A percentile compares a stretch with the other conserved stretches of the same genome.
phyloP scores from a whole-genome alignment of 2,113 vertebrate species.

The Trematomus loennbergii region DNA sequence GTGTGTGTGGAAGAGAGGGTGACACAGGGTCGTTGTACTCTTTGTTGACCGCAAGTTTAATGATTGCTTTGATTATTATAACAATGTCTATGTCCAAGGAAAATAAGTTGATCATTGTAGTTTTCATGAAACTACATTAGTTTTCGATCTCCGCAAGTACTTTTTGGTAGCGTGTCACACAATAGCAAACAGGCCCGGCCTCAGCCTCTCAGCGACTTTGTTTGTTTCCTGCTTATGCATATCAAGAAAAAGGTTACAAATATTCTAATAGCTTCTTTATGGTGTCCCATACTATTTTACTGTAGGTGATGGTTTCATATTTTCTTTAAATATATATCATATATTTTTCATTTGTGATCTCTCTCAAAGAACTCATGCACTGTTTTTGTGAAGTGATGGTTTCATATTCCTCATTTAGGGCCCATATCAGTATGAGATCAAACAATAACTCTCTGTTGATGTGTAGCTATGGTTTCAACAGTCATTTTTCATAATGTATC shows the following conservation, averaged over 20 bases:
- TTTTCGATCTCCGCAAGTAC: too few relatives aligned
- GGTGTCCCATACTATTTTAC: conserved; percentile 53
- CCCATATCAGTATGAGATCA: conserved; percentile 3
- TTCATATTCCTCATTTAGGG: conserved; percentile 32
- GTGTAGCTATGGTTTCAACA: conserved; percentile 31
- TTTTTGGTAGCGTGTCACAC: too few relatives aligned
- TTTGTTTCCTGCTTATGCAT: conserved; percentile 34
- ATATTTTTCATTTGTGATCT: conserved; percentile 29
- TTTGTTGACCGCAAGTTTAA: too few relatives aligned
- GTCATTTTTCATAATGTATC: too few relatives aligned
- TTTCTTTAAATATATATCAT: conserved; percentile 33
- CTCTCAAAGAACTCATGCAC: neutral
- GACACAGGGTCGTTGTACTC: too few relatives aligned
- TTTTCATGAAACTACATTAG: too few relatives aligned
- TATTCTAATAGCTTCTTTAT: conserved; percentile 25
- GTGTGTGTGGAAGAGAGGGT: too few relatives aligned
- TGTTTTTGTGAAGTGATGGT: conserved; percentile 30
- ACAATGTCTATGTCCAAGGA: too few relatives aligned
- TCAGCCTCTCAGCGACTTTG: too few relatives aligned
- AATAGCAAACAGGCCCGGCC: neutral
- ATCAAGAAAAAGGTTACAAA: conserved; percentile 36
- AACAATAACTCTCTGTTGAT: conserved; percentile 14
- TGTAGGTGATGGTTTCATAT: conserved; percentile 37
- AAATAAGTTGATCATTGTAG: too few relatives aligned
- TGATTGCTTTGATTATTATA: too few relatives aligned